Evolutionary conservation across 2,797 vertebrate genomes (phyloP), one percentile per base, ranked within the genome.

Genomic region (Petrocephalus schoutedeni): DNA sequence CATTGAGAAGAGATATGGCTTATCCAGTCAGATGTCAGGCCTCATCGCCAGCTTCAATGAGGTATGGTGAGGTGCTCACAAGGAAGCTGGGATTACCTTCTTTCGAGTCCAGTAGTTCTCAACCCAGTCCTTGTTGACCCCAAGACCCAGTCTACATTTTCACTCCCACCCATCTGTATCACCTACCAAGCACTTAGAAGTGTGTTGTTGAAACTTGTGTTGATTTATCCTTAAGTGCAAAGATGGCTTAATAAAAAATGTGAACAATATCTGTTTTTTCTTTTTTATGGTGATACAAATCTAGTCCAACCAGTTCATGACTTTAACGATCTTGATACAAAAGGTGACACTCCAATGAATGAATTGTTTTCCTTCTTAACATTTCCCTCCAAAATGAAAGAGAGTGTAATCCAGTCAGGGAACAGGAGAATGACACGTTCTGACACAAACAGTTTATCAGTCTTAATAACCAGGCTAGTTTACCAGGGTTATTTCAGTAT

Each of bases 1-100:
- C 36, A 97, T 99, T 0, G 98, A 99, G 95, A 95, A 92, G 83
- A 96, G 98, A n/a, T 99, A 97, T 0, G 98, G 98, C 45, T 93
- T 99, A 51, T 95, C 97, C 93, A 99, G 98, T 91, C 96, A 97
- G 93, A 97, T 95, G 0, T 97, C 97, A 0, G 98, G 98, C 0
- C 89, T 99, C 1, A 93, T 99, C 0, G 96, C 96, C 0, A 92
- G 97, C 89, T 98, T 99, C 92, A 99, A 99, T 0, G 98, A 99
- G 97, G 98, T 99, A 93, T 51, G 89, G 19, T 9, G 3, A 36
- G 23, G 56, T 51, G 71, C 36, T 77, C 36, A 45, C 36, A 9
- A 14, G 36, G 41, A 45, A n/a, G 7, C 7, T 28, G 3, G 16
- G 2, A 10, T 23, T 53, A 83, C 80, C 49, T 83, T 45, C 45